These are phyloP conservation scores for Leptura quadrifasciata DNA, from an alignment of 2,888 invertebrate genomes.

Conservation along the genomic window DNA sequence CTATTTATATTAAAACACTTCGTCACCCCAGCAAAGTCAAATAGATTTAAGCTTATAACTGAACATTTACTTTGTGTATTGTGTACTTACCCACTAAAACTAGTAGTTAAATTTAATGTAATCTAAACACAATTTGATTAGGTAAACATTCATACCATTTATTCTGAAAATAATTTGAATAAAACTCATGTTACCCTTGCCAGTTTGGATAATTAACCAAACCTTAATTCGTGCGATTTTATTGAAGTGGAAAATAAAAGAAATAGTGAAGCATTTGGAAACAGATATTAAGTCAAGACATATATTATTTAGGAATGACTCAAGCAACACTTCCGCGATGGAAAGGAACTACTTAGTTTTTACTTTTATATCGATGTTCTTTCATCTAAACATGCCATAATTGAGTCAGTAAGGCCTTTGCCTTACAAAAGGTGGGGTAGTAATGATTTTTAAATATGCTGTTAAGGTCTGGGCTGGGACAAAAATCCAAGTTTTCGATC, in stretches of 20 bases:
- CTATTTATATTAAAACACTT: slow-evolving; percentile 61
- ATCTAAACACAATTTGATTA: slow-evolving; percentile 65
- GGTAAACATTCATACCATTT: slow-evolving; percentile 63
- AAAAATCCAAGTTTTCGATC: too few species aligned
- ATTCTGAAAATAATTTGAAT: slow-evolving; percentile 58
- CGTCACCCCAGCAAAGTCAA: slow-evolving; percentile 60
- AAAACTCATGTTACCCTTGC: slow-evolving; percentile 39
- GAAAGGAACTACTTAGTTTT: too few species aligned
- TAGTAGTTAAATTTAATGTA: slow-evolving; percentile 66
- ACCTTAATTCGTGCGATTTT: slow-evolving; percentile 16
- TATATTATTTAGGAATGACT: too few species aligned
- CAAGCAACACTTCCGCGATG: too few species aligned
- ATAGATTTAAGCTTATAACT: slow-evolving; percentile 62
- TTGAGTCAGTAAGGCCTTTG: too few species aligned
- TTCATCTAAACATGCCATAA: too few species aligned
- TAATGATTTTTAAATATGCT: too few species aligned
- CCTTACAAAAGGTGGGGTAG: too few species aligned
- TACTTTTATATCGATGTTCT: too few species aligned
- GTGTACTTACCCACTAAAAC: slow-evolving; percentile 62
- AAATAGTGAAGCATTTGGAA: not conserved
- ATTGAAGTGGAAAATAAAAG: not conserved
- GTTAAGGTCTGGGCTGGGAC: too few species aligned
- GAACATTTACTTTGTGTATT: slow-evolving; percentile 60
- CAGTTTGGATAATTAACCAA: slow-evolving; percentile 34
- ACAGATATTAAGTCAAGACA: not conserved